phyloP scores from a whole-genome alignment of 1,140 invertebrate species.

The Bombus affinis region DNA sequence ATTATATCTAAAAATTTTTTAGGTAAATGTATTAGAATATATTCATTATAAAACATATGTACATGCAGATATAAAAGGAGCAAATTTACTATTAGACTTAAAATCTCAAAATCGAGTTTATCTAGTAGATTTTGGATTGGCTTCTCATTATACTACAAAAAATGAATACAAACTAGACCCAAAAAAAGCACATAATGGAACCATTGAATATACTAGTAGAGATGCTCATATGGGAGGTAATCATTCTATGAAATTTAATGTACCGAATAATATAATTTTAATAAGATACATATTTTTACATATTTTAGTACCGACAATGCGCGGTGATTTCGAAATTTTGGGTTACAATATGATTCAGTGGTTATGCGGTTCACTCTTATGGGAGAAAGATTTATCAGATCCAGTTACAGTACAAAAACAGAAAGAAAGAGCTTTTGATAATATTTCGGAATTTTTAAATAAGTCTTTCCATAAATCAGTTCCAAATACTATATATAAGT shows the following conservation, averaged over 20 bases:
- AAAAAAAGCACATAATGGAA: slow-evolving; percentile 96
- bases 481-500: slow-evolving; percentile 78
- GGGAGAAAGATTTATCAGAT: slow-evolving; percentile 88
- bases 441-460: slow-evolving; percentile 85
- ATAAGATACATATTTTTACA: slow-evolving; percentile 5
- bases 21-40: slow-evolving; percentile 94
- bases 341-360: slow-evolving; percentile 97
- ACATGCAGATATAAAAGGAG: slow-evolving; percentile 96
- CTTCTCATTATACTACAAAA: slow-evolving; percentile 88
- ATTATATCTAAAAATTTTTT: slow-evolving; percentile 65
- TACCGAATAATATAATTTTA: background rate
- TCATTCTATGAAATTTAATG: background rate
- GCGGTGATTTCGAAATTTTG: slow-evolving; percentile 96
- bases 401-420: slow-evolving; percentile 87
- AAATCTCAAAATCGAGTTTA: slow-evolving; percentile 90
- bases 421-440: slow-evolving; percentile 88
- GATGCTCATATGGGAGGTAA: slow-evolving; percentile 93
- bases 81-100: slow-evolving; percentile 92
- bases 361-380: slow-evolving; percentile 92
- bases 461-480: slow-evolving; percentile 84
- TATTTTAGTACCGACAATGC: slow-evolving; percentile 88
- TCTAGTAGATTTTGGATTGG: slow-evolving; percentile 97
- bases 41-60: slow-evolving; percentile 93
- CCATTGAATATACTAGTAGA: slow-evolving; percentile 96
- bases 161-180: slow-evolving; percentile 93